Evolutionary conservation across 1,140 invertebrate genomes (phyloP).

Genomic region (Psilanteris sp.): DNA sequence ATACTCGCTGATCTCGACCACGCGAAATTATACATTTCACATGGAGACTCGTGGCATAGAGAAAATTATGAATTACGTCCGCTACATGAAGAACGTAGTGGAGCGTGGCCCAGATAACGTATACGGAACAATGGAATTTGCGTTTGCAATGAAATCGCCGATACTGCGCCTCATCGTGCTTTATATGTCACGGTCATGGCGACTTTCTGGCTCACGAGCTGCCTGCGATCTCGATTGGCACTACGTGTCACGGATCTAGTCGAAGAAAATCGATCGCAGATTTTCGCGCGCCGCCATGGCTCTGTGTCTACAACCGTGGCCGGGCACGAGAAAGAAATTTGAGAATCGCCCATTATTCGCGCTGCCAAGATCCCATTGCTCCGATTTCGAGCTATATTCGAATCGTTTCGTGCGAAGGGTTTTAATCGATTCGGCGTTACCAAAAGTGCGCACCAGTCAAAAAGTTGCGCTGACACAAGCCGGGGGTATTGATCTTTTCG

Average conservation of each 20-base stretch:
- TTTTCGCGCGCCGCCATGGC: conserved; percentile 23
- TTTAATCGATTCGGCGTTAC: no score
- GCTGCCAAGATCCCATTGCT: no score
- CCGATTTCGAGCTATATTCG: no score
- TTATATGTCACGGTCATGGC: conserved; percentile 68
- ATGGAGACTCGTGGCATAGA: conserved; percentile 57
- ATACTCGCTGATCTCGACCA: conserved; percentile 61
- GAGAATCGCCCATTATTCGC: conserved; percentile 8
- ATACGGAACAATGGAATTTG: conserved; percentile 68
- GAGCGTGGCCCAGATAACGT: conserved; percentile 71
- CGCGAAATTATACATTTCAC: conserved; percentile 74
- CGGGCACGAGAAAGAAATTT: conserved; percentile 7
- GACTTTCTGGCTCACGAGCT: conserved; percentile 55
- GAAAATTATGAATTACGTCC: conserved; percentile 71
- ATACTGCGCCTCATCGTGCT: conserved; percentile 57
- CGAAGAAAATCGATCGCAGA: conserved; percentile 37
- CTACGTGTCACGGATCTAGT: conserved; percentile 48
- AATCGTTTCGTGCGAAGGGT: no score
- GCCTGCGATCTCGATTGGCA: conserved; percentile 46
- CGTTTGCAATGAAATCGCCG: conserved; percentile 51
- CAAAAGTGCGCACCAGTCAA: no score
- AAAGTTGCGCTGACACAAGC: no score
- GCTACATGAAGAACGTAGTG: conserved; percentile 65
- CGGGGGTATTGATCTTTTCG: no score
- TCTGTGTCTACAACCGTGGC: conserved; percentile 28